Base-by-base conservation (phyloP, 2,113 vertebrate species). In the Nerophis lumbriciformis region DNA sequence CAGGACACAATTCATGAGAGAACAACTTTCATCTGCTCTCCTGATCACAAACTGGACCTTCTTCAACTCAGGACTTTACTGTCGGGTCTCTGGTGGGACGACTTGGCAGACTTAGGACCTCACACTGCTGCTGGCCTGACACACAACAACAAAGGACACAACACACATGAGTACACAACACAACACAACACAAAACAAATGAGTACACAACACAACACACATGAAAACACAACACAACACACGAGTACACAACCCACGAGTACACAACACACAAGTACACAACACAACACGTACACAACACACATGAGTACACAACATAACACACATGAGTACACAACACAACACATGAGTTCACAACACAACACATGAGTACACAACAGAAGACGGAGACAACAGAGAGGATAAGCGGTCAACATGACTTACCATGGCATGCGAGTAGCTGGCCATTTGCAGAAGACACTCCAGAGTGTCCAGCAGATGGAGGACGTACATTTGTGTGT, bases 361-460 rank as follows among this genome's bases (percentile, higher is more conserved):
- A 8, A 42, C 37, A 38, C 37, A 38, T 28, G 28, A 28, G 28
- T 28, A 28, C 3, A 28, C 28, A 28, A 28, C 28, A 28, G 0
- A 3, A 28, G 1, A 28, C 19, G 19, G 38, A 39, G 38, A 39
- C 6, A 39, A 39, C 5, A 1, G 38, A 7, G 38, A 39, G 6
- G 8, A 42, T 42, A 42, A 28, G 28, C 28, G 28, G 28, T 28
- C 28, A 28, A 28, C 10, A 42, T 42, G 10, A 42, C 8, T 8
- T 42, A 93, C 90, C 83, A 78, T 81, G 45, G 73, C 42, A 37
- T 81, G 84, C 1, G 75, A 72, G 68, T 72, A 67, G 48, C 83
- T 90, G 73, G 90, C 90, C 92, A 94, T 94, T 69, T 92, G 87
- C 11, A 95, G 69, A 35, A 95, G 78, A 72, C 88, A 93, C 53